Evolutionary conservation across 2,113 vertebrate genomes (phyloP).

Genomic region (Willisornis vidua): DNA sequence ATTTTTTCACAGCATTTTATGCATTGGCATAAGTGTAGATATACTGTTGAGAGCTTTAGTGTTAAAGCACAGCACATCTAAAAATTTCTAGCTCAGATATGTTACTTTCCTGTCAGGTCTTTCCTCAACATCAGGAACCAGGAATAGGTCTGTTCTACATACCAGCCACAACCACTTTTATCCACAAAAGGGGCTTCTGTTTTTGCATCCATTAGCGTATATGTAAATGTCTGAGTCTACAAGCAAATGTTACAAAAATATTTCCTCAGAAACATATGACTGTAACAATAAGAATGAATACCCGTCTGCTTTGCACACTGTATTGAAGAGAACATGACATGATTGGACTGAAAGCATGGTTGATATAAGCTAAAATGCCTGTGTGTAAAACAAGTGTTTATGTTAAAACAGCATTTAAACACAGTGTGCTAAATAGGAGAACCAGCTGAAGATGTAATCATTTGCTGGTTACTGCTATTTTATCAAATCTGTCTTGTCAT

Average conservation of each 20-base stretch:
- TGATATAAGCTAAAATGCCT: background rate
- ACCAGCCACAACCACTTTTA: background rate
- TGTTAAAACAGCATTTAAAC: constrained; percentile 41
- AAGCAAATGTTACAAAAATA: background rate
- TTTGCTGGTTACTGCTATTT: background rate
- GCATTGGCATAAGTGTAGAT: background rate
- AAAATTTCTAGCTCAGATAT: background rate
- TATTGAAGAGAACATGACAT: background rate
- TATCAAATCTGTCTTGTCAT: constrained; percentile 1
- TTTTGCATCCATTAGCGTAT: background rate
- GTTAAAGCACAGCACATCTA: background rate
- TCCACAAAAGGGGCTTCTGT: background rate
- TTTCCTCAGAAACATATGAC: background rate
- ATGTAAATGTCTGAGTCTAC: background rate
- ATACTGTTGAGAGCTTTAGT: background rate
- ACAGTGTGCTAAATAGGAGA: background rate
- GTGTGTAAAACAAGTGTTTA: background rate
- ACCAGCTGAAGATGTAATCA: background rate
- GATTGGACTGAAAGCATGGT: background rate
- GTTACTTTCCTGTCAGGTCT: background rate
- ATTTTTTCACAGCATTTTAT: background rate
- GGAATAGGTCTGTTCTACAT: background rate
- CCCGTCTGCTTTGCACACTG: background rate
- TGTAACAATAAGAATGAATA: background rate
- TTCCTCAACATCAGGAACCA: background rate